Base-by-base conservation (phyloP, 2,888 invertebrate genomes). In the Cataglyphis rosenhaueri region DNA sequence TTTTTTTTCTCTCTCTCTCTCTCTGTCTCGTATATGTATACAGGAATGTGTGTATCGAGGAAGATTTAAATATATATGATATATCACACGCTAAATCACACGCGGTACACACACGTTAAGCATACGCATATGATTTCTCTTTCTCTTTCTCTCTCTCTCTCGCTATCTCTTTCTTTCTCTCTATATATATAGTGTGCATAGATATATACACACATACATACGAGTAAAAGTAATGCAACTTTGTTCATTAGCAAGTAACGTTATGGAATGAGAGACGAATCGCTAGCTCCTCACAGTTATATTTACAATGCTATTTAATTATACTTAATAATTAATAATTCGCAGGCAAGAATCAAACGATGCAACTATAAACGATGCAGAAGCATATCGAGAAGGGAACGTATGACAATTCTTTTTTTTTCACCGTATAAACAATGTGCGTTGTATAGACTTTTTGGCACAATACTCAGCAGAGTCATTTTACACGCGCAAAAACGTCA, bases 11-110 rank as follows among this genome's bases (percentile, higher is more conserved):
- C 6, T 48, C 12, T 48, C 6, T 48, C 12, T 41, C 41, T 12
- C 41, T 44, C 44, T 44, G 6, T 48, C 48, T 52, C 44, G 21
- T 35, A 35, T 55, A 70, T 79, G 70, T 84, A 88, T 88, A 88
- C 85, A 88, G 88, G 89, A 91, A 90, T 90, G 90, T 70, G 41
- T 84, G 41, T 84, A 87, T 83, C 75, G 68, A 84, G 88, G 86
- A 79, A 86, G 85, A 61, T 79, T 84, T 79, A 78, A 78, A 87
- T 88, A 79, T 85, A 71, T 89, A 83, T 85, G 44, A 76, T 76
- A 79, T 85, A 86, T 82, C 81, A 65, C 78, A 84, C 65, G 25
- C 68, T 66, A 78, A 57, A 52, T 62, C 64, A 73, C 81, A 82
- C 62, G 59, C 71, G 59, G 84, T 79, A 64, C 76, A 79, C 74